Conservation (phyloP, 2,797 vertebrate genomes). For the Eulemur albifrons region DNA sequence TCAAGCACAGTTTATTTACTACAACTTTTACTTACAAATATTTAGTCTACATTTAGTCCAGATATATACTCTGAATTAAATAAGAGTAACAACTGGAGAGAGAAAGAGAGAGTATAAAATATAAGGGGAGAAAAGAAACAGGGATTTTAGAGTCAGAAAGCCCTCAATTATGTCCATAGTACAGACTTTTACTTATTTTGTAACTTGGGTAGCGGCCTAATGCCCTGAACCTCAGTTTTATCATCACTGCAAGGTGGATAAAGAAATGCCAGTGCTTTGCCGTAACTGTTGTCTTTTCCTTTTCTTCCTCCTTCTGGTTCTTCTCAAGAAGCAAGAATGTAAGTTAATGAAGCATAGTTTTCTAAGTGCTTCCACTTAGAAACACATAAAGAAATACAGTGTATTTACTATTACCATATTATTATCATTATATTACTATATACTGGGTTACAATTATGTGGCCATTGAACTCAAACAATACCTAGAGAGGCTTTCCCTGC, state of each 20-base stretch:
- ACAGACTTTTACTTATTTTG: neutral
- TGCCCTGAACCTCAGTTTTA: neutral
- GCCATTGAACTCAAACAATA: neutral
- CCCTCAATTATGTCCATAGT: neutral
- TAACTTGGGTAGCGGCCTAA: neutral
- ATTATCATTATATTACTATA: neutral
- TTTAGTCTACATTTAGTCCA: neutral
- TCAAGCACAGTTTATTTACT: neutral
- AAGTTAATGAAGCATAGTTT: neutral
- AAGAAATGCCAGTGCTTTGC: neutral
- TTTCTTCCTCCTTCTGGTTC: neutral
- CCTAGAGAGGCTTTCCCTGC: neutral
- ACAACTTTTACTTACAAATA: neutral
- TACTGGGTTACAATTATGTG: neutral
- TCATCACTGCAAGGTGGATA: neutral
- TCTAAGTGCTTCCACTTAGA: neutral
- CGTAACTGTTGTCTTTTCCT: neutral
- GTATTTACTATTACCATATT: neutral
- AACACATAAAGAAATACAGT: neutral
- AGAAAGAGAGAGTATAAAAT: neutral
- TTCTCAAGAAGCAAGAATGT: neutral
- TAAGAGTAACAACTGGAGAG: neutral
- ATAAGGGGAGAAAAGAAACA: neutral
- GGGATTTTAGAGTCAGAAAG: neutral
- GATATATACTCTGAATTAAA: neutral